A percentile compares a stretch with the other conserved stretches of the same genome.
Evolutionary conservation across 1,140 invertebrate genomes (phyloP).

Genomic region (Drosophila punjabiensis): DNA sequence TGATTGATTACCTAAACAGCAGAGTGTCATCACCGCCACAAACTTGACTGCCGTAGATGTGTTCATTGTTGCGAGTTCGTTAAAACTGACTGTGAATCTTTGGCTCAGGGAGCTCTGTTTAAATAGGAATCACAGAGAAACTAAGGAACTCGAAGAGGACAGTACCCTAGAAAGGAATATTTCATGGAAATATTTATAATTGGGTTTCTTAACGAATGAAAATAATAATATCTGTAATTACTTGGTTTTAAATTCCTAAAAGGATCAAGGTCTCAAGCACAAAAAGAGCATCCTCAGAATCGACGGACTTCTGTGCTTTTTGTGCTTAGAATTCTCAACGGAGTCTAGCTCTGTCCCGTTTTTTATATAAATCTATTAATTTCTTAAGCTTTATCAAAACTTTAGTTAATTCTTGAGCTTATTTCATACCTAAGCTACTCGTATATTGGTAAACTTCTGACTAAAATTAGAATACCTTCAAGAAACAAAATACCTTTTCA

Average conservation of each 20-base stretch:
- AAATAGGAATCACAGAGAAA: conserved; percentile 46
- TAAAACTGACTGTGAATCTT: conserved; percentile 24
- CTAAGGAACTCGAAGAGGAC: neutral
- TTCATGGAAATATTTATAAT: neutral
- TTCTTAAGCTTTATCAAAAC: too few species aligned
- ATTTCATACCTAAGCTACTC: too few species aligned
- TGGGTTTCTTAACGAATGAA: neutral
- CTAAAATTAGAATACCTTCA: too few species aligned
- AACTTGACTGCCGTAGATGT: conserved; percentile 43
- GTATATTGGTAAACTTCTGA: too few species aligned
- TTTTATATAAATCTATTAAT: too few species aligned
- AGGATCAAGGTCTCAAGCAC: neutral
- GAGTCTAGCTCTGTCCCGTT: too few species aligned
- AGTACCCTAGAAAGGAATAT: neutral
- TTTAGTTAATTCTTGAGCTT: too few species aligned
- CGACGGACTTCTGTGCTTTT: neutral
- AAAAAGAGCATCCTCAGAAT: neutral
- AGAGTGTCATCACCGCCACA: conserved; percentile 42
- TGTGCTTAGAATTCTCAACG: too few species aligned
- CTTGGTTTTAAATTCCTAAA: too few species aligned
- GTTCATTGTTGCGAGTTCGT: conserved; percentile 45
- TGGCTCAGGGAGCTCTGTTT: conserved; percentile 25
- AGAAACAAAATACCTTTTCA: too few species aligned
- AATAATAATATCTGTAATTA: neutral
- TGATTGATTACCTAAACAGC: conserved; percentile 65